These are phyloP conservation scores for Ptilodon capucinus DNA, from an alignment of 2,888 invertebrate species.

Conservation along the genomic window DNA sequence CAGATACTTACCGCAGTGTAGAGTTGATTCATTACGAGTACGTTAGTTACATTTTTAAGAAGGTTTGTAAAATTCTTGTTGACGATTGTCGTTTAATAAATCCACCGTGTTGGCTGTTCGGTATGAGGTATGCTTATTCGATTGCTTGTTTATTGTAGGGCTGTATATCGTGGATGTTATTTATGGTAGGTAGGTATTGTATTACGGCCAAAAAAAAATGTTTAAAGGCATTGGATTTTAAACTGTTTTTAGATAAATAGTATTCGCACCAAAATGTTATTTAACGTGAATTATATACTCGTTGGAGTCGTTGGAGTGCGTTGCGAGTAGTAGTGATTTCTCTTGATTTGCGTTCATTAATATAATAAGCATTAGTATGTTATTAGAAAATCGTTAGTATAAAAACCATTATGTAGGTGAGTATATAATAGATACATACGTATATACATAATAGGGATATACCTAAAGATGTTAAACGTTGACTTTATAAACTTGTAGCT, in stretches of 20 bases:
- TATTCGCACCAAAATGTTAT: constrained; percentile 11
- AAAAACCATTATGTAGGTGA: background rate
- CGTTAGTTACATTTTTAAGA: no score
- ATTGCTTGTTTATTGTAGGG: background rate
- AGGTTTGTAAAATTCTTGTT: no score
- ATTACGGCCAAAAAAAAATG: background rate
- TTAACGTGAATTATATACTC: constrained; percentile 5
- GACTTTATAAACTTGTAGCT: background rate
- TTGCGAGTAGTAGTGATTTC: background rate
- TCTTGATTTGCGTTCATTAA: background rate
- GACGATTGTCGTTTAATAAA: no score
- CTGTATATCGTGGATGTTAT: background rate
- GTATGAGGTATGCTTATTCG: background rate
- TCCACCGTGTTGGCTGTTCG: background rate
- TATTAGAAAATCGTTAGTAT: background rate
- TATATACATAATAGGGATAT: background rate
- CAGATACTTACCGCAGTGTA: no score
- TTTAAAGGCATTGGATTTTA: background rate
- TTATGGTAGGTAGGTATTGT: background rate
- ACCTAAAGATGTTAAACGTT: background rate
- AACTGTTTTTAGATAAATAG: constrained; percentile 2
- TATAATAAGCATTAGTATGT: background rate
- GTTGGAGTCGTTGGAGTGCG: background rate
- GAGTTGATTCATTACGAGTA: no score
- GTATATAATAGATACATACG: background rate